These are phyloP conservation scores for Diarsia mendica DNA, from an alignment of 2,888 invertebrate species.

Conservation along the genomic window DNA sequence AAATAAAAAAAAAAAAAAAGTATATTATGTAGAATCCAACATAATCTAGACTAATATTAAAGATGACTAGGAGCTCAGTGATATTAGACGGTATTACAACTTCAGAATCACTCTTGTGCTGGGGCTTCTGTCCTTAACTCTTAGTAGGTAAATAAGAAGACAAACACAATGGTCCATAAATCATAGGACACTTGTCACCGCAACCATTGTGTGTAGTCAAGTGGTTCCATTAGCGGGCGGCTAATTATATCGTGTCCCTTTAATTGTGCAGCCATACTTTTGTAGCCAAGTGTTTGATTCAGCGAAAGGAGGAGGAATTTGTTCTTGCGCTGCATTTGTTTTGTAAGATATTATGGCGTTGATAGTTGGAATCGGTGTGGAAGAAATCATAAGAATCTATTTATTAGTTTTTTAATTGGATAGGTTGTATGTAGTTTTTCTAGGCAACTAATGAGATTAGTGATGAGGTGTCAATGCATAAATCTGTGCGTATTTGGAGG, in stretches of 20 bases:
- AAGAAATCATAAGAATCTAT: not conserved
- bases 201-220: conserved; percentile 46
- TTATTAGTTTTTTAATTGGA: not conserved
- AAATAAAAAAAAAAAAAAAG: too few relatives aligned
- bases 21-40: too few relatives aligned
- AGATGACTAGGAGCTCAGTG: not conserved
- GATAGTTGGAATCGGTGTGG: not conserved
- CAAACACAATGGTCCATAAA: conserved; percentile 64
- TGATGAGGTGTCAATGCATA: not conserved
- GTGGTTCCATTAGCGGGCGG: conserved; percentile 39
- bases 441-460: not conserved
- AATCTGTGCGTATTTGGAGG: not conserved
- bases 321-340: conserved; percentile 18
- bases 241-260: conserved; percentile 59
- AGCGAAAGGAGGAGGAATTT: conserved; percentile 18
- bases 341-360: conserved; percentile 5
- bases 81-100: not conserved
- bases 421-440: not conserved
- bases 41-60: not conserved
- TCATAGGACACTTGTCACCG: conserved; percentile 61
- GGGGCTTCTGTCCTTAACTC: conserved; percentile 33
- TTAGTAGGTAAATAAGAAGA: conserved; percentile 14
- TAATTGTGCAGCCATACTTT: conserved; percentile 52
- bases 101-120: not conserved
- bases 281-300: conserved; percentile 24